Percentiles rank a stretch among this genome's conserved stretches.
These are phyloP conservation scores for Pararge aegeria DNA, from an alignment of 1,140 invertebrate species.

Conservation along the genomic window DNA sequence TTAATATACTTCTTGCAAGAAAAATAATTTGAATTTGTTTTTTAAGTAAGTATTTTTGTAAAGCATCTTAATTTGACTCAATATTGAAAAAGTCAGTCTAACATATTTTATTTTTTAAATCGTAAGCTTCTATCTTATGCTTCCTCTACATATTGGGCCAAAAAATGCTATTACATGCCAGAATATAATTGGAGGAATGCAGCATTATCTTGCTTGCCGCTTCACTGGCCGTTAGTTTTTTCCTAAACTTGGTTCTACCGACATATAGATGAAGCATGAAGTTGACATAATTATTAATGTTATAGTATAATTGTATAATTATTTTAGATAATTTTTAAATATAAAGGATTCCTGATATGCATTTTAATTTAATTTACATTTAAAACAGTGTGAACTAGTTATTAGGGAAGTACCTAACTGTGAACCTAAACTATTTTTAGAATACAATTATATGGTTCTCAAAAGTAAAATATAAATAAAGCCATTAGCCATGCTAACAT, in stretches of 20 bases:
- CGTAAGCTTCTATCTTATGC: neutral
- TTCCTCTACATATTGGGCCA: neutral
- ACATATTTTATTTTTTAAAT: neutral
- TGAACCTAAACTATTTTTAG: conserved; percentile 4
- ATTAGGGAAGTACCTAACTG: neutral
- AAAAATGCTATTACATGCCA: neutral
- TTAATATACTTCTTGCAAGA: too few species aligned
- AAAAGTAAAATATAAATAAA: neutral
- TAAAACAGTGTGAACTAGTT: conserved; percentile 22
- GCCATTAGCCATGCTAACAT: too few species aligned
- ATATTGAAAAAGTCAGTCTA: neutral
- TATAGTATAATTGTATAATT: neutral
- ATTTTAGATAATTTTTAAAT: conserved; percentile 11
- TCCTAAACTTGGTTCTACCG: neutral
- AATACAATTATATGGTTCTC: neutral
- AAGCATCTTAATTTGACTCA: too few species aligned
- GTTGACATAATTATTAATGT: neutral
- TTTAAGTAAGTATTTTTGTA: too few species aligned
- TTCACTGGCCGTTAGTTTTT: neutral
- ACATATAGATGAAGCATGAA: neutral
- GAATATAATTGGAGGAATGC: neutral
- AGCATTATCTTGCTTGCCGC: neutral
- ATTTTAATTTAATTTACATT: conserved; percentile 22
- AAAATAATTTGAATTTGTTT: too few species aligned
- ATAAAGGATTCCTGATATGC: conserved; percentile 30